Evolutionary conservation across 2,888 invertebrate genomes (phyloP), one percentile per base, ranked within the genome.

Genomic region (Asteroscopus sphinx): DNA sequence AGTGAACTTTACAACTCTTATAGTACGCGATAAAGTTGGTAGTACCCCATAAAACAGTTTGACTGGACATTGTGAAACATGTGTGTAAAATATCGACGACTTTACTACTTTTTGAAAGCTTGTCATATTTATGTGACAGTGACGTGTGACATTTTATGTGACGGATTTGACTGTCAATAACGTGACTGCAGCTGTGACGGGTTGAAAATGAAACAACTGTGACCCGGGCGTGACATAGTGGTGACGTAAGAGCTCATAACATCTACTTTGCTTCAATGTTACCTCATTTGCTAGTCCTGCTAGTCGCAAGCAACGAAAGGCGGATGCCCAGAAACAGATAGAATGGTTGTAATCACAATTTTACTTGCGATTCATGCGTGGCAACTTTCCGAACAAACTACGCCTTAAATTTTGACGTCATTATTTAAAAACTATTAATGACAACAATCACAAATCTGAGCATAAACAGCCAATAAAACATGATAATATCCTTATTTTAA

Each of bases 1-100:
- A 68, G 55, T 65, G 55, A 58, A 62, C 60, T 76, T 76, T 76
- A 73, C 59, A 60, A 58, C 68, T 49, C 32, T 59, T 49, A 63
- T 70, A 57, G 46, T 63, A 48, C 47, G 41, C 70, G 73, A 72
- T 75, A 76, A 73, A 73, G 42, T 65, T 64, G 26, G 33, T 47
- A 48, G 45, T 51, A 51, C 48, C 67, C 72, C 59, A 28, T 68
- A 68, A 49, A 68, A 71, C 59, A 70, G 15, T 30, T 21, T 5
- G 36, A 70, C 66, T 58, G 67, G 71, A 65, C 67, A 16, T 48
- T 33, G 28, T 36, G 59, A 28, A 64, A 40, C 64, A 68, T 45
- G 60, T 52, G 66, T 56, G 35, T n/a, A n/a, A 47, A 48, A 55
- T 72, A 72, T 64, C 52, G 57, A 42, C 47, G 45, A 57, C 36